These are phyloP conservation scores for Microdon myrmicae DNA, from an alignment of 2,888 invertebrate species.

Conservation along the genomic window DNA sequence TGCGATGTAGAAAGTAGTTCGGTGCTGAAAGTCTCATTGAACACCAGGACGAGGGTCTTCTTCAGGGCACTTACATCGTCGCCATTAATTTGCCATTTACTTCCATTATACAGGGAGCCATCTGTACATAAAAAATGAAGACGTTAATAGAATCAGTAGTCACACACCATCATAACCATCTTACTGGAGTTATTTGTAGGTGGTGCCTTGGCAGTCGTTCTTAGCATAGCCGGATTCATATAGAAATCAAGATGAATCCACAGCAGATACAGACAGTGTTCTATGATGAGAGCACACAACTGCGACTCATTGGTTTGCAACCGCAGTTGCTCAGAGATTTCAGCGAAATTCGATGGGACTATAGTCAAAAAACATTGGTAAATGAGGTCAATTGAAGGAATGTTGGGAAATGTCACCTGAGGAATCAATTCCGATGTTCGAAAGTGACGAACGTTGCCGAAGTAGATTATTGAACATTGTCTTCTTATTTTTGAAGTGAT, in stretches of 20 bases:
- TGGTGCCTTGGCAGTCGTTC: conserved; percentile 68
- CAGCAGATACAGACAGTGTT: conserved; percentile 78
- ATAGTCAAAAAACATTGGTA: background rate
- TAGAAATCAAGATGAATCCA: conserved; percentile 82
- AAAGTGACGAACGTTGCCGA: conserved; percentile 68
- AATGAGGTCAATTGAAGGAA: background rate
- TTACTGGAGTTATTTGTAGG: conserved; percentile 55
- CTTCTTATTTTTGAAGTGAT: conserved; percentile 70
- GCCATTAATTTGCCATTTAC: conserved; percentile 69
- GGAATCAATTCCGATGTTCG: conserved; percentile 69
- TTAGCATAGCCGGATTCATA: conserved; percentile 73
- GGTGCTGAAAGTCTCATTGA: conserved; percentile 82
- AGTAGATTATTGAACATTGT: conserved; percentile 68
- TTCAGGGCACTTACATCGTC: conserved; percentile 76
- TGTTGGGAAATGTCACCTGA: conserved; percentile 45
- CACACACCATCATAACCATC: conserved; percentile 5
- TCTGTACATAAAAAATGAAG: no score
- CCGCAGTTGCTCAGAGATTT: conserved; percentile 69
- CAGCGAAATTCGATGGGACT: conserved; percentile 63
- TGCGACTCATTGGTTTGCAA: conserved; percentile 73
- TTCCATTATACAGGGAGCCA: no score
- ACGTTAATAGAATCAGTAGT: background rate
- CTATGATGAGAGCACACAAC: conserved; percentile 74
- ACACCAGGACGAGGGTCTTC: conserved; percentile 77
- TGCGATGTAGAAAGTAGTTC: conserved; percentile 77